Evolutionary conservation across 2,797 vertebrate genomes (phyloP).

Genomic region (Halcyon badia): DNA sequence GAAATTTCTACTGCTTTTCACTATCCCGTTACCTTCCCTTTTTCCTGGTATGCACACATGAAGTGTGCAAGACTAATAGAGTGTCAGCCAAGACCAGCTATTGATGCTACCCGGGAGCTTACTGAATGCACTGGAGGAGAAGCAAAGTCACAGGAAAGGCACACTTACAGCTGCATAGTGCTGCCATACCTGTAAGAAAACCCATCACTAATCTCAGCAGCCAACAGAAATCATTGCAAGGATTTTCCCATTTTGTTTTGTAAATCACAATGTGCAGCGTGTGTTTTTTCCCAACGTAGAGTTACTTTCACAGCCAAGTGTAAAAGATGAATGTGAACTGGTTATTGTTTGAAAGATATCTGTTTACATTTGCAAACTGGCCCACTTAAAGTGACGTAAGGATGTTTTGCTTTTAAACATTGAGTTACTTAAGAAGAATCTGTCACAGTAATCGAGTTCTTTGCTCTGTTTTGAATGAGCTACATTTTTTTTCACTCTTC

Average conservation of each 20-base stretch:
- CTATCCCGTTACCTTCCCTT: background rate
- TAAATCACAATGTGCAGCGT: background rate
- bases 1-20: background rate
- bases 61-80: conserved; percentile 7
- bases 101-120: background rate
- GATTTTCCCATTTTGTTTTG: background rate
- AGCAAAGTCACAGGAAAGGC: background rate
- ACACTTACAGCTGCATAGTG: background rate
- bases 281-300: background rate
- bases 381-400: background rate
- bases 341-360: background rate
- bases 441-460: background rate
- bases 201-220: background rate
- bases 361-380: background rate
- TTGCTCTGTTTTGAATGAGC: background rate
- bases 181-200: conserved; percentile 25
- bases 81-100: background rate
- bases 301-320: background rate
- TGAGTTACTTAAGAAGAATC: background rate
- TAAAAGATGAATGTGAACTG: background rate
- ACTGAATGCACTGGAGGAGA: background rate
- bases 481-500: background rate
- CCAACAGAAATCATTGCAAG: background rate
- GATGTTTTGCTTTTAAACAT: background rate
- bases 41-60: background rate